Evolutionary conservation across 2,113 vertebrate genomes (phyloP).

Genomic region (Promerops cafer): DNA sequence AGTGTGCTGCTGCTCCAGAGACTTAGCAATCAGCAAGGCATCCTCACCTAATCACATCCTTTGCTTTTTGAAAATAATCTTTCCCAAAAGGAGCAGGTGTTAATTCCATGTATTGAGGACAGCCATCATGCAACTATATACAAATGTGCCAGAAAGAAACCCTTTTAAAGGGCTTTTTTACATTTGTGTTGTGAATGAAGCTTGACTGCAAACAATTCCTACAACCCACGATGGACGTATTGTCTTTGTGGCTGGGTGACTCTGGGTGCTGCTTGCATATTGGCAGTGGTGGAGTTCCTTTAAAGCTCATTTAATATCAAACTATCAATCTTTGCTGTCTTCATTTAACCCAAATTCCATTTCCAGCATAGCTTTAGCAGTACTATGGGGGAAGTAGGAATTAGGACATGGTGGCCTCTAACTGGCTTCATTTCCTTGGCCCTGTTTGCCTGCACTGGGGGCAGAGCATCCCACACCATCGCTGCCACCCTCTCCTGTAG

Average conservation of each 20-base stretch:
- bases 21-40: neutral
- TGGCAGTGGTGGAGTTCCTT: neutral
- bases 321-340: neutral
- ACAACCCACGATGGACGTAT: accelerated
- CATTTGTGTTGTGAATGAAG: neutral
- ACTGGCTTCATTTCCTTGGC: neutral
- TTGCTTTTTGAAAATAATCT: neutral
- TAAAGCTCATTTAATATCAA: neutral
- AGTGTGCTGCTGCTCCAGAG: neutral
- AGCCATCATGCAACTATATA: neutral
- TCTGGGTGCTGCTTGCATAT: neutral
- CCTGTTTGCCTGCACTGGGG: no score
- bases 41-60: neutral
- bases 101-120: neutral
- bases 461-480: neutral
- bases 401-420: accelerated
- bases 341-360: neutral
- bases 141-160: neutral
- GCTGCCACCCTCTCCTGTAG: neutral
- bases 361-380: neutral
- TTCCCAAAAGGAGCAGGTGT: neutral
- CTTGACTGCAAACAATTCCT: neutral
- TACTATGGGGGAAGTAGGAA: neutral
- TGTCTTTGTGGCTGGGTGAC: neutral
- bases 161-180: neutral